A percentile compares a stretch with the other conserved stretches of the same genome.
Conservation (phyloP, 2,113 vertebrate species). For the Brachypodius melanocephalos region DNA sequence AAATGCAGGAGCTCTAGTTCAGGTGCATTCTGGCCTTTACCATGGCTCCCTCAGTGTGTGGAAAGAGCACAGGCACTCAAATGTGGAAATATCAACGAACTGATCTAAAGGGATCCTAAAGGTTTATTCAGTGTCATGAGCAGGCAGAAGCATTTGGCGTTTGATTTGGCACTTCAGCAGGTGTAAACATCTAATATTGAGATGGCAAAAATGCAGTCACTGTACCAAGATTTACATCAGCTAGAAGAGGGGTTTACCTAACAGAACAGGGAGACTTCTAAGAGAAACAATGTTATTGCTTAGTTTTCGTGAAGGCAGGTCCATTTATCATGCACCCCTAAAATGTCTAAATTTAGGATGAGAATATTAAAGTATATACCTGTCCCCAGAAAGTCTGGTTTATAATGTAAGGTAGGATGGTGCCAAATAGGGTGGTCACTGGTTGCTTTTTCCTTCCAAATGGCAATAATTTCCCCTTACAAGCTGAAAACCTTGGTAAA, state of each 20-base stretch:
- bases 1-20: background rate
- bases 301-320: background rate
- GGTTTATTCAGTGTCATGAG: background rate
- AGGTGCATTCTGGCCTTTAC: background rate
- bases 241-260: background rate
- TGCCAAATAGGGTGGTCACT: background rate
- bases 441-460: background rate
- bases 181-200: background rate
- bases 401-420: background rate
- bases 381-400: background rate
- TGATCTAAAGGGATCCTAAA: background rate
- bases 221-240: background rate
- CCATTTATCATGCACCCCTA: background rate
- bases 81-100: background rate
- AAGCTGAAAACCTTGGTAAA: background rate
- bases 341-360: background rate
- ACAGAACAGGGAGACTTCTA: background rate
- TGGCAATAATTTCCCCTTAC: background rate
- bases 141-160: background rate
- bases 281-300: background rate
- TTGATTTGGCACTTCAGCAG: background rate
- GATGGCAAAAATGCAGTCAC: background rate
- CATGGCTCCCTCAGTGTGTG: background rate
- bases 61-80: background rate
- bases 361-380: background rate